Base-by-base conservation (phyloP, 2,113 vertebrate species). In the Corythaixoides concolor region DNA sequence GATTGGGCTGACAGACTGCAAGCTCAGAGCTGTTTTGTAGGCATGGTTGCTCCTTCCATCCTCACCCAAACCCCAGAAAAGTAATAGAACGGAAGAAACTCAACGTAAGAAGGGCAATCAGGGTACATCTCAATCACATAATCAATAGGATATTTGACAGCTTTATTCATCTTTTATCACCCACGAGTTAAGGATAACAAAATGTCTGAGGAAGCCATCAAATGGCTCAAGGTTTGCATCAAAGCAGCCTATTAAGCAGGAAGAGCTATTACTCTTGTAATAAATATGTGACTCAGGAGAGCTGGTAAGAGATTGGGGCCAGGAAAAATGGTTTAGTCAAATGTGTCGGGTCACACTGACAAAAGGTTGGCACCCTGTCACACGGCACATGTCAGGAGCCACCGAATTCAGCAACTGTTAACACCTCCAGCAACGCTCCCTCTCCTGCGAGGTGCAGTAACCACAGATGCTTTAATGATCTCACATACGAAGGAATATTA, bases 151-250 rank as follows among this genome's bases (percentile, higher is more conserved):
- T 75, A 52, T 95, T 68, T 94, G 93, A 85, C 67, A 93, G 92
- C 90, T 97, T 97, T 95, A 96, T 88, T 95, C 49, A 74, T 83
- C 67, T 95, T 95, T 95, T 92, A 88, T 95, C 72, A 84, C 47
- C 76, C 84, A 56, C 0, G 1, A 93, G 70, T 94, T 95, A 91
- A 68, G 41, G 75, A 66, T 91, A 96, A 88, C 81, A 76, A 86
- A 96, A 88, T 30, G 62, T 95, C 86, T 12, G 5, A 93, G 73
- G 80, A 89, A 92, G 72, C 87, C 73, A 45, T 74, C 69, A 59
- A 56, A 18, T 32, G 68, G 76, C 94, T 79, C 72, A 59, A 47
- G 86, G 80, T 66, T 83, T 90, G 74, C 81, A 63, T 50, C 2
- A 13, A 89, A 89, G 82, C 28, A 89, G 19, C 62, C 88, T 81